Base-by-base conservation (phyloP, 2,888 invertebrate species). In the Xestia xanthographa region DNA sequence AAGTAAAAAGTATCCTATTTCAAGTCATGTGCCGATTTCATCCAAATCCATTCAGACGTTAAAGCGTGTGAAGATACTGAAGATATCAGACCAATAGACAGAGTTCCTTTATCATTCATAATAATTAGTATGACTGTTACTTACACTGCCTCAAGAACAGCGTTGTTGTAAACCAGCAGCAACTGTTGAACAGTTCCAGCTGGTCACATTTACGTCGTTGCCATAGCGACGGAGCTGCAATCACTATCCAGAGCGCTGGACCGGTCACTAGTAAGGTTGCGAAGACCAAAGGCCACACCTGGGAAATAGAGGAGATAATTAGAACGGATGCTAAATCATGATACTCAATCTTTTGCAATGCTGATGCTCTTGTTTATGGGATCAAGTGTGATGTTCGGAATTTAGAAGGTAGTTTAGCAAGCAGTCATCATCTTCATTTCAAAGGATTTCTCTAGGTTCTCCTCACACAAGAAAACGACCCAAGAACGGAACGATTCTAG, bases 231-330 rank as follows among this genome's bases (percentile, higher is more conserved):
- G 98, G 98, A 1, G 97, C 95, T 5, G 97, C 97, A 50, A 98
- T 97, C 63, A 98, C 97, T 8, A 97, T 90, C 95, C 98, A 98
- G 26, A 98, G 94, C 4, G 97, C 97, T 53, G 98, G 98, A 0
- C 98, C 98, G 0, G 98, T 97, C 34, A 98, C 92, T 0, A 98
- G 90, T 8, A 98, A 93, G 0, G 98, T 98, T 0, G 97, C 94
- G 6, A 97, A 96, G 1, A 98, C 97, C 43, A 97, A 97, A 0
- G 98, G 98, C 98, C 98, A 98, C 0, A 98, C 97, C 97, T 97
- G 48, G 0, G n/a, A 53, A 53, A n/a, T n/a, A n/a, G n/a, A n/a
- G n/a, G n/a, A n/a, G n/a, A n/a, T n/a, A n/a, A n/a, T n/a, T n/a
- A n/a, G n/a, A n/a, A n/a, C n/a, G n/a, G n/a, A n/a, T n/a, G n/a